These are phyloP conservation scores for Drosophila mauritiana DNA, from an alignment of 1,140 invertebrate genomes.

Conservation along the genomic window DNA sequence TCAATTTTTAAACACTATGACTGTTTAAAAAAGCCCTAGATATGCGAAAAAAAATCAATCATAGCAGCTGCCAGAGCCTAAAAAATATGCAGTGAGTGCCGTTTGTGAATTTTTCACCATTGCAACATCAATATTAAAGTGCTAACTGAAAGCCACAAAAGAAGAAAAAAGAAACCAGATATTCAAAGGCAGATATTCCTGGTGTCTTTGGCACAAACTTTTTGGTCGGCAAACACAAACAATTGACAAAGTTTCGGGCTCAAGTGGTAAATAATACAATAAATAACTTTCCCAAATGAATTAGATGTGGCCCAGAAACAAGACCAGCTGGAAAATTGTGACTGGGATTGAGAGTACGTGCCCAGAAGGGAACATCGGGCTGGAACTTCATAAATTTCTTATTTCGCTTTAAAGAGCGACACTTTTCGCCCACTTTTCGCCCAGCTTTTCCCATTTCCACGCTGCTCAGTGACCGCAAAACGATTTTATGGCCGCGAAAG, in stretches of 20 bases:
- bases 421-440: conserved; percentile 3
- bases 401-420: conserved; percentile 50
- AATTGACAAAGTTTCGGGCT: conserved; percentile 50
- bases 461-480: conserved; percentile 54
- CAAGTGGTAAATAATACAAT: conserved; percentile 56
- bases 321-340: conserved; percentile 47
- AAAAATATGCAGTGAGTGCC: background rate
- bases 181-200: conserved; percentile 23
- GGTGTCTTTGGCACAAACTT: conserved; percentile 24
- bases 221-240: conserved; percentile 42
- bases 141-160: conserved; percentile 3
- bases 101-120: background rate
- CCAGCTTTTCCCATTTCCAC: conserved; percentile 10
- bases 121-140: conserved; percentile 28
- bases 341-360: conserved; percentile 26
- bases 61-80: background rate
- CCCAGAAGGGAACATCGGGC: conserved; percentile 25
- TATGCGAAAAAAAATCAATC: background rate
- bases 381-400: conserved; percentile 47
- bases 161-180: conserved; percentile 1
- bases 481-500: conserved; percentile 37
- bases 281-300: conserved; percentile 54
- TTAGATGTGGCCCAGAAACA: conserved; percentile 40
- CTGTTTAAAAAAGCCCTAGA: background rate
- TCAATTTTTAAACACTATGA: conserved; percentile 16